Evolutionary conservation across 2,888 invertebrate genomes (phyloP).

Genomic region (Nephrocerus scutellatus): DNA sequence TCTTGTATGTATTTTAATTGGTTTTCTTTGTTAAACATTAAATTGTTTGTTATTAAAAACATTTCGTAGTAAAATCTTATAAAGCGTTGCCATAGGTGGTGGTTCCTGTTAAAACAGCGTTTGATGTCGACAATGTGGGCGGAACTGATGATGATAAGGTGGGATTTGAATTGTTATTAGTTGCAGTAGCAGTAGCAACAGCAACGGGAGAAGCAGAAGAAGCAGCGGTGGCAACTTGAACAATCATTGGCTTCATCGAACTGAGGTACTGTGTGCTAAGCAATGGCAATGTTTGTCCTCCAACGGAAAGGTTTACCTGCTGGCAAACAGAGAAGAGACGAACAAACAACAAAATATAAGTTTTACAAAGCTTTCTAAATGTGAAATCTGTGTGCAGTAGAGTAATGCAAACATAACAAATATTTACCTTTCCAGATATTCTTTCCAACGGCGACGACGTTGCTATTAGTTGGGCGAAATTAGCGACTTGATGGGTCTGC

Average conservation of each 20-base stretch:
- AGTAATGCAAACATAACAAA: constrained; percentile 17
- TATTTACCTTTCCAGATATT: constrained; percentile 59
- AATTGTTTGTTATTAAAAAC: constrained; percentile 11
- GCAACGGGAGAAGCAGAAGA: not conserved
- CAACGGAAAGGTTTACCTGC: constrained; percentile 28
- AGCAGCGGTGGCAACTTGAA: constrained; percentile 25
- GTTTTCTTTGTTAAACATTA: constrained; percentile 6
- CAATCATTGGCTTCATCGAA: constrained; percentile 32
- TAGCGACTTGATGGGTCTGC: constrained; percentile 47
- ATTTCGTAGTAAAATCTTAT: constrained; percentile 24
- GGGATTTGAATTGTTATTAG: constrained; percentile 24
- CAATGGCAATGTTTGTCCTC: constrained; percentile 26
- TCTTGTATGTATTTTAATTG: constrained; percentile 8
- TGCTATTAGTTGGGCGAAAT: constrained; percentile 57
- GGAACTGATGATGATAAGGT: constrained; percentile 29
- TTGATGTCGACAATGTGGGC: constrained; percentile 27
- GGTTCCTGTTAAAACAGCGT: constrained; percentile 45
- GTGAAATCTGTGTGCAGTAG: too few species aligned
- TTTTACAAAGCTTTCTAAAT: too few species aligned
- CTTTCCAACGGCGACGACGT: constrained; percentile 47
- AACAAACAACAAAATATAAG: constrained; percentile 4
- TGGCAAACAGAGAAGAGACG: constrained; percentile 10
- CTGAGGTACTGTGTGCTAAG: constrained; percentile 30
- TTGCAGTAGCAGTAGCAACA: not conserved
- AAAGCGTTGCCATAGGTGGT: constrained; percentile 46